Evolutionary conservation across 2,113 vertebrate species (phyloP).

Genomic region (Neodon shergylaensis): DNA sequence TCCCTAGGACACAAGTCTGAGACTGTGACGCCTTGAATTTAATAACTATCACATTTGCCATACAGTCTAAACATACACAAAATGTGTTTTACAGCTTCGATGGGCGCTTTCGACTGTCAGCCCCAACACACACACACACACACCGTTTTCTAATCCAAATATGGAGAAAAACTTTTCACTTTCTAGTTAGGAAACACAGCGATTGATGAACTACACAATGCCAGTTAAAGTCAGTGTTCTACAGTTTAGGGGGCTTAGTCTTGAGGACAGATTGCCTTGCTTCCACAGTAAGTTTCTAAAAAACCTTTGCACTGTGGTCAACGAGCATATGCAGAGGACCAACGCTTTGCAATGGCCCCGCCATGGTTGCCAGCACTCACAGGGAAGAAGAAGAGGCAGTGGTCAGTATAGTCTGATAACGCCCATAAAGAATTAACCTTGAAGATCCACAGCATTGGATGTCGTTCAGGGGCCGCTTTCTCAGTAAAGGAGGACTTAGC

Average conservation of each 20-base stretch:
- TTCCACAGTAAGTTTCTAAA: slow-evolving; percentile 60
- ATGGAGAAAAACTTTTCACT: not conserved
- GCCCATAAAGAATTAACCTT: not conserved
- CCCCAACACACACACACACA: not conserved
- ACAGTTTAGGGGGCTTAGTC: slow-evolving; percentile 31
- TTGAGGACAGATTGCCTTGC: slow-evolving; percentile 44
- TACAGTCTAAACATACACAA: slow-evolving; percentile 20
- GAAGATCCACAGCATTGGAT: not conserved
- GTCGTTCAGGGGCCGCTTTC: not conserved
- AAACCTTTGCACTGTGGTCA: slow-evolving; percentile 52
- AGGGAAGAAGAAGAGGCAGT: not conserved
- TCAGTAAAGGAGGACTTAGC: not conserved
- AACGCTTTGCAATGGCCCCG: not conserved
- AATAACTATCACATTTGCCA: slow-evolving; percentile 52
- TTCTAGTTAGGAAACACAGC: slow-evolving; percentile 46
- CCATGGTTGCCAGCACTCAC: not conserved
- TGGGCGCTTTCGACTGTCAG: not conserved
- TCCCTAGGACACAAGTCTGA: slow-evolving; percentile 5
- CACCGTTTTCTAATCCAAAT: slow-evolving; percentile 41
- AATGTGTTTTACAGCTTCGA: slow-evolving; percentile 36
- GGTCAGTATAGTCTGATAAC: not conserved
- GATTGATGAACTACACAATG: slow-evolving; percentile 50
- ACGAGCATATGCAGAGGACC: slow-evolving; percentile 44
- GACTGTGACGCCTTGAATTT: slow-evolving; percentile 46
- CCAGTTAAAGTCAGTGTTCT: slow-evolving; percentile 65